Evolutionary conservation across 1,140 invertebrate species (phyloP).

Genomic region (Calephelis virginiensis): DNA sequence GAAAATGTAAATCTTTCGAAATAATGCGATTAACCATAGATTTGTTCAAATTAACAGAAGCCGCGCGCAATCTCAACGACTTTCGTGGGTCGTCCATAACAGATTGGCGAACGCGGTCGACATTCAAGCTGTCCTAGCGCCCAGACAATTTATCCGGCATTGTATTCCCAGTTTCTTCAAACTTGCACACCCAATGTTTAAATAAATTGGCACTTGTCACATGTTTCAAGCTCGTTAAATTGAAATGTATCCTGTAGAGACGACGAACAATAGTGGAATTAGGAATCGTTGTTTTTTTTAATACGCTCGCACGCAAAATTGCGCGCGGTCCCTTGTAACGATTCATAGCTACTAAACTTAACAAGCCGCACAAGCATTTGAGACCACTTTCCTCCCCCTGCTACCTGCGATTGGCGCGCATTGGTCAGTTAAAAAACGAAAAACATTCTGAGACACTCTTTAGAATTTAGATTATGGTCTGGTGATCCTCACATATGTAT

Average conservation of each 20-base stretch:
- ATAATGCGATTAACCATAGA: conserved; percentile 25
- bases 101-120: conserved; percentile 21
- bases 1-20: conserved; percentile 17
- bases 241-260: conserved; percentile 25
- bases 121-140: conserved; percentile 20
- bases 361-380: conserved; percentile 16
- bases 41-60: conserved; percentile 25
- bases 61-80: neutral
- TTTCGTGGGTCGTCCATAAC: conserved; percentile 21
- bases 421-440: conserved; percentile 9
- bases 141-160: conserved; percentile 17
- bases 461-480: too few relatives aligned
- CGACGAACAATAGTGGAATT: conserved; percentile 24
- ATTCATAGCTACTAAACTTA: conserved; percentile 26
- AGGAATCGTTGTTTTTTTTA: conserved; percentile 25
- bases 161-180: conserved; percentile 26
- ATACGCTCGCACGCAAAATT: conserved; percentile 23
- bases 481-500: too few relatives aligned
- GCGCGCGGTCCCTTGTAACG: conserved; percentile 19
- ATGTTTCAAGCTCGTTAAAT: conserved; percentile 23
- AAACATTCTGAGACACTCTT: conserved; percentile 13
- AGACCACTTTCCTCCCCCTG: conserved; percentile 12
- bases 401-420: conserved; percentile 18
- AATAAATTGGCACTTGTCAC: conserved; percentile 24
- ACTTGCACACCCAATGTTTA: conserved; percentile 24